Conservation (phyloP, 2,113 vertebrate species). For the Ploceus nigricollis region DNA sequence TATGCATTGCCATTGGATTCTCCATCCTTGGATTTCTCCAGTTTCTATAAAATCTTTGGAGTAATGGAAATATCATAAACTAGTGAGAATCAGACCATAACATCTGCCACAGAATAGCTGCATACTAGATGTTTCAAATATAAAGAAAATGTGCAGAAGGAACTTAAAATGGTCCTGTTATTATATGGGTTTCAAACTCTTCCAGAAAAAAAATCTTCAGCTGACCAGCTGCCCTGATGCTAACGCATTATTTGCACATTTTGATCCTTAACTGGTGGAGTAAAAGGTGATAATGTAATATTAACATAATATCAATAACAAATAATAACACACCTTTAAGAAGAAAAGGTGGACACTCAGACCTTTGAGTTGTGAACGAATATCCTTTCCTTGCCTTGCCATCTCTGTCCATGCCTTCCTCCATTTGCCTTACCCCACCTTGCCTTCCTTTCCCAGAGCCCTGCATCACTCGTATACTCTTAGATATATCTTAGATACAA, state of each 20-base stretch:
- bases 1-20: neutral
- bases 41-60: neutral
- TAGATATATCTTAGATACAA: neutral
- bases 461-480: neutral
- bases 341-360: neutral
- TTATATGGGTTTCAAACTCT: neutral
- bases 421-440: neutral
- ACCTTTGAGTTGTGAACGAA: neutral
- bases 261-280: neutral
- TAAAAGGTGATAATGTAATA: neutral
- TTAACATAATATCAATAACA: neutral
- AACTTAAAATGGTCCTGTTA: neutral
- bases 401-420: neutral
- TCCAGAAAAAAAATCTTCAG: neutral
- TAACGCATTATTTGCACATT: neutral
- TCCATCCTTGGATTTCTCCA: neutral
- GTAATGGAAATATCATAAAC: neutral
- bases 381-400: neutral
- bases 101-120: neutral
- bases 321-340: neutral
- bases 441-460: neutral
- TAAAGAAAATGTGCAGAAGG: neutral
- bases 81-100: neutral
- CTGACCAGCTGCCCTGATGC: neutral
- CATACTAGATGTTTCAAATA: neutral